These are phyloP conservation scores for Tychaedon coryphoeus DNA, from an alignment of 2,113 vertebrate genomes.

Conservation along the genomic window DNA sequence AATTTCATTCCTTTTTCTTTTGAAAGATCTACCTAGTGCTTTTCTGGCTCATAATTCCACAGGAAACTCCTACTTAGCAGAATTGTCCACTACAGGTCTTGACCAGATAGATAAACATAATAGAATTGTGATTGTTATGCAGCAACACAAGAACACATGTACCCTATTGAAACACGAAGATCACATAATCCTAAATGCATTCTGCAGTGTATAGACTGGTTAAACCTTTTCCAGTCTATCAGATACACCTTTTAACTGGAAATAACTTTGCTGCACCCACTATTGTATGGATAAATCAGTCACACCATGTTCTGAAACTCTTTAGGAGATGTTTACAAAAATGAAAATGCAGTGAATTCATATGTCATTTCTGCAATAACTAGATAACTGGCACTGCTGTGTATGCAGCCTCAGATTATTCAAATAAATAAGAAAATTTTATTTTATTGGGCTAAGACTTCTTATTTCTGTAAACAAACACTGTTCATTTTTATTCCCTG, in stretches of 20 bases:
- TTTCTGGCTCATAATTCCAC: not conserved
- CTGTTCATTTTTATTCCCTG: not conserved
- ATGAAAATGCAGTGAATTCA: not conserved
- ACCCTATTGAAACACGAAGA: not conserved
- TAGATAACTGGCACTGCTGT: not conserved
- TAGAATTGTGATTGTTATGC: not conserved
- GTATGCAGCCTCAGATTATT: not conserved
- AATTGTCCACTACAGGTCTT: not conserved
- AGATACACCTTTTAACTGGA: not conserved
- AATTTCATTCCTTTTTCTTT: not conserved
- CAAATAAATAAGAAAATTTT: not conserved
- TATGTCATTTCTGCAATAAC: not conserved
- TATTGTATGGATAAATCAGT: not conserved
- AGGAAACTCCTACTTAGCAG: not conserved
- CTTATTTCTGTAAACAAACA: not conserved
- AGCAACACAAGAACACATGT: not conserved
- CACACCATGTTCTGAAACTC: rapidly evolving
- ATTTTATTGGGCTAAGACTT: not conserved
- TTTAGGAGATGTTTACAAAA: not conserved
- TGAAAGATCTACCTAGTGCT: not conserved
- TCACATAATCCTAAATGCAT: not conserved
- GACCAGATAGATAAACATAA: not conserved
- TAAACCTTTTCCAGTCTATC: not conserved
- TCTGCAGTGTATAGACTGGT: not conserved
- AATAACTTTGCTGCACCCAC: not conserved